These are phyloP conservation scores for Drepana arcuata DNA, from an alignment of 1,140 invertebrate genomes.

Conservation along the genomic window DNA sequence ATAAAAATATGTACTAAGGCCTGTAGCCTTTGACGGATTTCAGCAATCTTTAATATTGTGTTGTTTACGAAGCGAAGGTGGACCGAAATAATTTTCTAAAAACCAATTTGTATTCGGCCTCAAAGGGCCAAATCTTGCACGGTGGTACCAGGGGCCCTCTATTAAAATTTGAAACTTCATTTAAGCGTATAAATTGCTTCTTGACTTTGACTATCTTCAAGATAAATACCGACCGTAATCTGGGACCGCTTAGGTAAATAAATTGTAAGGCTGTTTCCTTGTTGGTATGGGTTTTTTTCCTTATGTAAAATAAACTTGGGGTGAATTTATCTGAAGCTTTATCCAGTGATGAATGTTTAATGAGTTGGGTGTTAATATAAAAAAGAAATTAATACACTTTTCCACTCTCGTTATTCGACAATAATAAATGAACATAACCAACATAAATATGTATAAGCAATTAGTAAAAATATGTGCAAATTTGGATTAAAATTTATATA, in stretches of 20 bases:
- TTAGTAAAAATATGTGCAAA: too few relatives aligned
- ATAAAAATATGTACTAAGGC: too few relatives aligned
- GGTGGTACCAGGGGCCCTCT: constrained; percentile 34
- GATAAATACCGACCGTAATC: constrained; percentile 53
- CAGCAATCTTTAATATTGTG: background rate
- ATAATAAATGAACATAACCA: background rate
- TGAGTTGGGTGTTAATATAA: background rate
- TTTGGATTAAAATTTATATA: too few relatives aligned
- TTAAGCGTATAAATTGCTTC: constrained; percentile 62
- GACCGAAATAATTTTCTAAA: background rate
- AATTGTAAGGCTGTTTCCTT: constrained; percentile 24
- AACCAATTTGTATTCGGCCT: constrained; percentile 7
- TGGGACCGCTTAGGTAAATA: constrained; percentile 36
- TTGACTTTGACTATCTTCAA: constrained; percentile 55
- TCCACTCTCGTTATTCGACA: background rate
- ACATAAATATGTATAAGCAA: too few relatives aligned
- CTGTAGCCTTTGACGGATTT: too few relatives aligned
- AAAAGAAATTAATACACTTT: too few relatives aligned
- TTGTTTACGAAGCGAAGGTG: too few relatives aligned
- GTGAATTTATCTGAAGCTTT: background rate
- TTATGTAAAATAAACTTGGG: background rate
- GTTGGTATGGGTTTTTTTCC: constrained; percentile 7
- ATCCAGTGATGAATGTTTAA: background rate
- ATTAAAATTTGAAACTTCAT: constrained; percentile 67
- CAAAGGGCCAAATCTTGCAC: constrained; percentile 47